These are phyloP conservation scores for Calcarius lapponicus DNA, from an alignment of 2,797 vertebrate species.

Conservation along the genomic window DNA sequence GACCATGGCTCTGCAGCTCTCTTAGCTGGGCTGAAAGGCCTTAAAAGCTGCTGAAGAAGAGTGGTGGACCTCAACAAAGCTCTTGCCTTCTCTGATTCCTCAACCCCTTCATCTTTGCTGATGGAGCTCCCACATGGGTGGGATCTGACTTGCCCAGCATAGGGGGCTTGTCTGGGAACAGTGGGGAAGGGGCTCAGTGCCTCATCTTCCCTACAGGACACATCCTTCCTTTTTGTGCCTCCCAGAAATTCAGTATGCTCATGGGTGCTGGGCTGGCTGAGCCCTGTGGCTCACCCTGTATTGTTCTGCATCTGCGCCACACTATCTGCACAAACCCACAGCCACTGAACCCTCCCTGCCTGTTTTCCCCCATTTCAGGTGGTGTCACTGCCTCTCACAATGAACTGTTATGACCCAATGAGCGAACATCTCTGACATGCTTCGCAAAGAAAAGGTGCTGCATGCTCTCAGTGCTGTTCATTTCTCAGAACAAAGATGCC, in stretches of 20 bases:
- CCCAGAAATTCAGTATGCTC: not conserved
- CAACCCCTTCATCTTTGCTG: not conserved
- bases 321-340: not conserved
- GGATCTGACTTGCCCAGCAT: not conserved
- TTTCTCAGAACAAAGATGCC: constrained; percentile 48
- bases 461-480: not conserved
- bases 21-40: not conserved
- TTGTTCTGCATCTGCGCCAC: not conserved
- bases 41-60: not conserved
- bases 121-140: not conserved
- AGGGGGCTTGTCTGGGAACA: not conserved
- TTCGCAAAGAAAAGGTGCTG: not conserved
- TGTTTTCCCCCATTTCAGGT: not conserved
- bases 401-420: not conserved
- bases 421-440: not conserved
- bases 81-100: not conserved
- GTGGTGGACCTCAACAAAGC: not conserved
- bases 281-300: fast-evolving
- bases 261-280: fast-evolving
- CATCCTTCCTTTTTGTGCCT: not conserved
- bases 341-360: not conserved
- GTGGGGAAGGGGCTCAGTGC: fast-evolving
- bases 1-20: not conserved
- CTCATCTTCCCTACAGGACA: not conserved
- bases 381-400: not conserved